Evolutionary conservation across 2,888 invertebrate genomes (phyloP).

Genomic region (Anthophora plumipes): DNA sequence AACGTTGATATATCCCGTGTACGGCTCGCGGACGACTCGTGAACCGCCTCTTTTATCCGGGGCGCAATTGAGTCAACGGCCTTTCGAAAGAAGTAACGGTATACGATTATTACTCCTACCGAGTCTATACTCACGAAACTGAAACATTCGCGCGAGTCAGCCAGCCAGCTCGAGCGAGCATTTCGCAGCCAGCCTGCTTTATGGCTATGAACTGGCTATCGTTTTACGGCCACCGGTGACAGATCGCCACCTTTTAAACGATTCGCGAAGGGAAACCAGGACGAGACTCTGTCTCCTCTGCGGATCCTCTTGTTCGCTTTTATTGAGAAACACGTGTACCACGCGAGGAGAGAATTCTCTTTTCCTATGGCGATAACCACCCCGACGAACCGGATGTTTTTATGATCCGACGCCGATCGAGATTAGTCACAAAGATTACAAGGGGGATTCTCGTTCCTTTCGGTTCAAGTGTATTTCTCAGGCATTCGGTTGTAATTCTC

Average conservation of each 20-base stretch:
- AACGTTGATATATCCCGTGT: slow-evolving; percentile 55
- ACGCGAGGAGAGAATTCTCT: neutral
- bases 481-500: neutral
- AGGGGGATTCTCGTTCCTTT: neutral
- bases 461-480: neutral
- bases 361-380: neutral
- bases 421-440: slow-evolving; percentile 11
- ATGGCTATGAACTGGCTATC: slow-evolving; percentile 43
- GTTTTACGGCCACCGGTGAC: slow-evolving; percentile 61
- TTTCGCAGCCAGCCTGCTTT: slow-evolving; percentile 51
- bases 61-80: slow-evolving; percentile 75
- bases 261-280: slow-evolving; percentile 50
- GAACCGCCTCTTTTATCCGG: slow-evolving; percentile 73
- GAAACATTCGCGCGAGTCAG: slow-evolving; percentile 68
- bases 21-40: slow-evolving; percentile 61
- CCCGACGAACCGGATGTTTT: neutral
- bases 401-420: slow-evolving; percentile 2
- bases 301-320: neutral
- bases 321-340: neutral
- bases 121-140: slow-evolving; percentile 73
- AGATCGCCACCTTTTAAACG: slow-evolving; percentile 60
- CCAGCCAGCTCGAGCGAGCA: slow-evolving; percentile 17
- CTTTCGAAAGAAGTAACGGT: slow-evolving; percentile 76
- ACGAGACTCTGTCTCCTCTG: neutral
- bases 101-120: slow-evolving; percentile 75